Conservation (phyloP, 2,113 vertebrate genomes). For the Bubo blakistoni region DNA sequence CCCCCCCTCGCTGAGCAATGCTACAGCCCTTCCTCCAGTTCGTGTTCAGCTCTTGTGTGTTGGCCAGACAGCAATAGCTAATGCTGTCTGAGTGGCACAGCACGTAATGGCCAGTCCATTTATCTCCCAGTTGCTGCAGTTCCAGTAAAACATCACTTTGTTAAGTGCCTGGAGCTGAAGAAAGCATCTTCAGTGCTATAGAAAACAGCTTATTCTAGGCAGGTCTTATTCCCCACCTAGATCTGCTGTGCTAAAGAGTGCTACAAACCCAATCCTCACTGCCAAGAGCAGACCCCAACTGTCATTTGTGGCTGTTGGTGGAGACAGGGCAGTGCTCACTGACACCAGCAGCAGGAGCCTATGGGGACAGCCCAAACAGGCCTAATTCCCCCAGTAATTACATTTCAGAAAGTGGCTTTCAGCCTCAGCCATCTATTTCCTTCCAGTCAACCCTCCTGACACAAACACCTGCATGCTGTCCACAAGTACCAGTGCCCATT, state of each 20-base stretch:
- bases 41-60: not conserved
- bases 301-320: not conserved
- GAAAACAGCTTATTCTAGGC: not conserved
- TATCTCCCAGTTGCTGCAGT: slow-evolving; percentile 11
- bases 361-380: not conserved
- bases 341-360: not conserved
- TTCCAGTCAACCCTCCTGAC: not conserved
- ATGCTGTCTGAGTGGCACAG: slow-evolving; percentile 23
- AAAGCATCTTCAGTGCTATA: not conserved
- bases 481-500: not conserved
- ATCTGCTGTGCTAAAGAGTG: not conserved
- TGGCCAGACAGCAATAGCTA: slow-evolving; percentile 40
- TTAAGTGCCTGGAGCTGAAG: slow-evolving; percentile 18
- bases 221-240: not conserved
- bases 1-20: not conserved
- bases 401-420: not conserved
- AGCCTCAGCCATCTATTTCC: not conserved
- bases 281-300: not conserved
- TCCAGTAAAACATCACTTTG: slow-evolving; percentile 48
- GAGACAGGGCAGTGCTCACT: not conserved
- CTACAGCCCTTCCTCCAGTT: not conserved
- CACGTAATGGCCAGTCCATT: slow-evolving; percentile 35
- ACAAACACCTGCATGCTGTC: not conserved
- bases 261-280: not conserved
- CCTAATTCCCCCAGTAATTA: not conserved